Base-by-base conservation (phyloP, 2,888 invertebrate species). In the Noctuana brunneofusca region DNA sequence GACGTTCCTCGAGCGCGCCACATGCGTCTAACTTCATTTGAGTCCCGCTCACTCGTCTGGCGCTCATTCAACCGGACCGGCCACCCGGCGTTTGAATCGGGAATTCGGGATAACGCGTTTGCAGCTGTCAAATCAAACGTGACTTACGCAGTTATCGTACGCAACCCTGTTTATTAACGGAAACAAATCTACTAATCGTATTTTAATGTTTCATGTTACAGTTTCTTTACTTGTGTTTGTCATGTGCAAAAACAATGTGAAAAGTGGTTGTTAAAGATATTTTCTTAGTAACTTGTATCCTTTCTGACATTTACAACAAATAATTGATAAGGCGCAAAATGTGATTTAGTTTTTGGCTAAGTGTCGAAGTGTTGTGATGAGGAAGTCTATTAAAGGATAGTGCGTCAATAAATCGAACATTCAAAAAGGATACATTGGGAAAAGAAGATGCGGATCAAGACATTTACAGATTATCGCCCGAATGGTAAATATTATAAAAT, bases 221-320 rank as follows among this genome's bases (percentile, higher is more conserved):
- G 91, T 90, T 84, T 84, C 87, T 91, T 91, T 91, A 86, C 91
- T 91, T 91, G 91, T 87, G 87, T 91, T 88, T 91, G 91, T 87
- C 81, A 80, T 81, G 89, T 85, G 89, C 89, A 90, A 90, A 89
- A 89, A 90, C 89, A 91, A 91, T 91, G 91, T 90, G 88, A 87
- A 90, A 87, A 92, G 92, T 92, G 92, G 92, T 87, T 92, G 92
- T 87, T 92, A 92, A 87, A 76, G 72, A 71, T 73, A 78, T 81
- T 87, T 87, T 89, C 89, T 73, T 69, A 88, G 87, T 88, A 90
- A 80, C 85, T 88, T 87, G 87, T 90, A 88, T 89, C 89, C 91
- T 89, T 90, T 90, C 83, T 87, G 86, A 87, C 80, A 80, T 73
- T 75, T 70, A 68, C 64, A 70, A 59, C 69, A 69, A 69, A 73